Conservation (phyloP, 2,797 vertebrate genomes). For the Apodemus agrarius region DNA sequence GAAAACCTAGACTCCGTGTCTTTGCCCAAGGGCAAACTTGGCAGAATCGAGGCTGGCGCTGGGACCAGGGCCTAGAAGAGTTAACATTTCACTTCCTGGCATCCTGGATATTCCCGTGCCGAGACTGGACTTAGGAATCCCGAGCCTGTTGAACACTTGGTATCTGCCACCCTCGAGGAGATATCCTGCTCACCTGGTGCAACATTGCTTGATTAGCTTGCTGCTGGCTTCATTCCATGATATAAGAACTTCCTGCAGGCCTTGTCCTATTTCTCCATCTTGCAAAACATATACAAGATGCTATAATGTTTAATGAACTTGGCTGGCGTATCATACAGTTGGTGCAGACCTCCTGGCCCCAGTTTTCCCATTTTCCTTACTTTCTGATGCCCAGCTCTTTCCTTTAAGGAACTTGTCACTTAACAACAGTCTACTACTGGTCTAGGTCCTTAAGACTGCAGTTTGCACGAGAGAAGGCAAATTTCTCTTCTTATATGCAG, state of each 20-base stretch:
- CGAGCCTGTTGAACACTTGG: no score
- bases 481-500: not conserved
- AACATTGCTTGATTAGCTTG: no score
- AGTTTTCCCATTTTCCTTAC: not conserved
- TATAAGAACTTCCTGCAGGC: not conserved
- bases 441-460: not conserved
- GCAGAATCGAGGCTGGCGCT: not conserved
- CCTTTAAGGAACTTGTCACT: not conserved
- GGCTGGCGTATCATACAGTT: no score
- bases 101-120: not conserved
- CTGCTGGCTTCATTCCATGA: no score
- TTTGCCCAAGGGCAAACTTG: not conserved
- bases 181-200: no score
- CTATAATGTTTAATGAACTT: not conserved
- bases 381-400: not conserved
- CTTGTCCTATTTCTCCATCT: not conserved
- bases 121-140: not conserved
- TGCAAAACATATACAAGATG: not conserved
- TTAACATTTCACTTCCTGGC: not conserved
- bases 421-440: not conserved
- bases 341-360: not conserved
- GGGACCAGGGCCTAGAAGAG: not conserved
- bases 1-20: no score
- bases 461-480: not conserved
- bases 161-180: no score